Conservation (phyloP, 2,888 invertebrate genomes). For the Steinernema hermaphroditum region DNA sequence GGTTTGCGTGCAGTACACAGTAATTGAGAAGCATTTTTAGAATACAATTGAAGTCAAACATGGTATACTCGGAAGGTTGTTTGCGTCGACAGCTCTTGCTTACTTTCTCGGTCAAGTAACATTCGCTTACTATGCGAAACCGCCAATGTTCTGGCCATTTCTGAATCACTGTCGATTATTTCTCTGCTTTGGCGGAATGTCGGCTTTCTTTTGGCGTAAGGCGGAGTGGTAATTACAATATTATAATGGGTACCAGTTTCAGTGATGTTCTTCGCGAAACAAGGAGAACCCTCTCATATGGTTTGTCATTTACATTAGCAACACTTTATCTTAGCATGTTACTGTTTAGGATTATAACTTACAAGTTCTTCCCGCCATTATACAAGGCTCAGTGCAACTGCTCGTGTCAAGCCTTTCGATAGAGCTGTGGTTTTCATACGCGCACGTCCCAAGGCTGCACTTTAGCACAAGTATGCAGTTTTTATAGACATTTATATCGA, state of each 20-base stretch:
- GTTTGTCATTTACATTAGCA: neutral
- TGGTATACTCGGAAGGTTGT: neutral
- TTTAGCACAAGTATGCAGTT: neutral
- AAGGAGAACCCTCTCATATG: neutral
- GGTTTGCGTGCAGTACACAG: neutral
- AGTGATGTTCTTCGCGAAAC: neutral
- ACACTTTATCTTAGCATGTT: neutral
- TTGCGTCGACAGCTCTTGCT: neutral
- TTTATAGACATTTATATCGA: neutral
- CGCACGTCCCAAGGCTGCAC: constrained; percentile 14
- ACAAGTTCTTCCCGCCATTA: neutral
- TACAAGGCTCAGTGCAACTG: constrained; percentile 12
- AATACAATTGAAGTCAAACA: neutral
- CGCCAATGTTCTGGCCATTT: neutral
- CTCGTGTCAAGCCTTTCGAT: neutral
- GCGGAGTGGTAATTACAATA: neutral
- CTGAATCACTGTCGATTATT: constrained; percentile 5
- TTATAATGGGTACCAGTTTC: neutral
- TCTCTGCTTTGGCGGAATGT: neutral
- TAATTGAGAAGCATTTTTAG: neutral
- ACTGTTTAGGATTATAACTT: neutral
- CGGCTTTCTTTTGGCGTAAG: constrained; percentile 10
- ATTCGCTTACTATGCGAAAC: neutral
- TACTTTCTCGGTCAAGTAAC: neutral
- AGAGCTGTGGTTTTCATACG: constrained; percentile 1